Percentiles rank a stretch among this genome's conserved stretches.
These are phyloP conservation scores for Eubasilissa splendida DNA, from an alignment of 2,888 invertebrate genomes.

Conservation along the genomic window DNA sequence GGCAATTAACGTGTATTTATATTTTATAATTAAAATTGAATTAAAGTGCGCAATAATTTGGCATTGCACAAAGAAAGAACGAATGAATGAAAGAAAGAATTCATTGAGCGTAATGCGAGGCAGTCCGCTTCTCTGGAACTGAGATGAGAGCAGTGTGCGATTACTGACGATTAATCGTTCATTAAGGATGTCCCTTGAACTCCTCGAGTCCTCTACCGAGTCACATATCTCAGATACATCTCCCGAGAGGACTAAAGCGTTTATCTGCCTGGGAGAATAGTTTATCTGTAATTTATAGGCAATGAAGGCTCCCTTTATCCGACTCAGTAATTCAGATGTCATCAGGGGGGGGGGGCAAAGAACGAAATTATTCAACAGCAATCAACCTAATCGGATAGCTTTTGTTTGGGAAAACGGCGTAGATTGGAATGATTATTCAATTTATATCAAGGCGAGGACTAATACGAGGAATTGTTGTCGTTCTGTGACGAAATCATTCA, in stretches of 20 bases:
- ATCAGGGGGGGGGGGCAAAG: constrained; percentile 1
- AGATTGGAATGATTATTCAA: constrained; percentile 21
- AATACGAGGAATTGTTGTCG: too few species aligned
- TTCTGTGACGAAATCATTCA: too few species aligned
- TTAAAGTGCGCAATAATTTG: too few species aligned
- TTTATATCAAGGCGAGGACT: background rate
- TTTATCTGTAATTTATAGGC: constrained; percentile 38
- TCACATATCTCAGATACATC: constrained; percentile 29
- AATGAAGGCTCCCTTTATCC: constrained; percentile 18
- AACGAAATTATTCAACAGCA: constrained; percentile 31
- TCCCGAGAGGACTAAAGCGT: constrained; percentile 30
- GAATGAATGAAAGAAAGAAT: background rate
- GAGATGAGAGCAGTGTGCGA: background rate
- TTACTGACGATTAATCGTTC: constrained; percentile 17
- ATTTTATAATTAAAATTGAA: too few species aligned
- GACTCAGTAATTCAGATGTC: constrained; percentile 29
- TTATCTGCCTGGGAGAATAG: constrained; percentile 25
- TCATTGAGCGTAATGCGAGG: background rate
- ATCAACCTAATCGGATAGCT: constrained; percentile 38
- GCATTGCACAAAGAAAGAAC: too few species aligned
- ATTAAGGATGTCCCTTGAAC: constrained; percentile 3
- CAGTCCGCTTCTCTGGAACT: background rate
- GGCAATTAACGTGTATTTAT: too few species aligned
- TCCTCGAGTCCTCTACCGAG: background rate
- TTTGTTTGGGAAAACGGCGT: constrained; percentile 28